Evolutionary conservation across 1,140 invertebrate species (phyloP).

Genomic region (Drosophila paulistorum): DNA sequence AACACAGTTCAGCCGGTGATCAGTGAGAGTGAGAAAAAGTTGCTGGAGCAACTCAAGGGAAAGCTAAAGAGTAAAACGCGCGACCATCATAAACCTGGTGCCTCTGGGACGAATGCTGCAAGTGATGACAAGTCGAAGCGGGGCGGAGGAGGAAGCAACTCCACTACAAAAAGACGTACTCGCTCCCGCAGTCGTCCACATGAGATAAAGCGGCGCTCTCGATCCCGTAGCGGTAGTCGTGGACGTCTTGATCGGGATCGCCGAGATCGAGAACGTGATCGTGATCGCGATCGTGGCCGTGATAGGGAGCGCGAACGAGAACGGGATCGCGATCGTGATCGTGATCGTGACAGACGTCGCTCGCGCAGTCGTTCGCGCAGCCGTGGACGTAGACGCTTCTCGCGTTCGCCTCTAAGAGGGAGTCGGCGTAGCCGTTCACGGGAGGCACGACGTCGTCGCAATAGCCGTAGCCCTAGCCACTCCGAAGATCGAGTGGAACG

Average conservation of each 20-base stretch:
- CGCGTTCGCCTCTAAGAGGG: constrained; percentile 43
- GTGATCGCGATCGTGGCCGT: constrained; percentile 46
- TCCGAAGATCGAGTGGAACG: constrained; percentile 69
- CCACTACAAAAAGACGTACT: constrained; percentile 37
- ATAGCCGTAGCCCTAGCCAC: constrained; percentile 41
- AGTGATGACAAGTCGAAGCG: constrained; percentile 52
- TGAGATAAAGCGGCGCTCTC: constrained; percentile 44
- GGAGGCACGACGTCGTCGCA: constrained; percentile 46
- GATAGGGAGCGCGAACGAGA: constrained; percentile 53
- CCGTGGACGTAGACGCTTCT: constrained; percentile 49
- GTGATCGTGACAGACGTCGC: constrained; percentile 34
- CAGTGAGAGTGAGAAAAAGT: constrained; percentile 85
- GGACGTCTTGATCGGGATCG: constrained; percentile 49
- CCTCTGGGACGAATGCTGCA: constrained; percentile 3
- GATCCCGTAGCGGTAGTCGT: constrained; percentile 64
- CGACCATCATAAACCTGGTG: constrained; percentile 41
- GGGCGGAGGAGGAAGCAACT: constrained; percentile 30
- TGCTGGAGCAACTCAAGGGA: constrained; percentile 86
- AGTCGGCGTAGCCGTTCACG: constrained; percentile 61
- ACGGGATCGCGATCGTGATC: constrained; percentile 49
- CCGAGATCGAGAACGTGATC: constrained; percentile 44
- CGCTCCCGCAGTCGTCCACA: constrained; percentile 16
- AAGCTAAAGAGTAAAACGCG: constrained; percentile 75
- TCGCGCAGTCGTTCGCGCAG: constrained; percentile 57
- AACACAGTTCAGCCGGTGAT: constrained; percentile 85